These are phyloP conservation scores for Limanda limanda DNA, from an alignment of 2,113 vertebrate species.

Conservation along the genomic window DNA sequence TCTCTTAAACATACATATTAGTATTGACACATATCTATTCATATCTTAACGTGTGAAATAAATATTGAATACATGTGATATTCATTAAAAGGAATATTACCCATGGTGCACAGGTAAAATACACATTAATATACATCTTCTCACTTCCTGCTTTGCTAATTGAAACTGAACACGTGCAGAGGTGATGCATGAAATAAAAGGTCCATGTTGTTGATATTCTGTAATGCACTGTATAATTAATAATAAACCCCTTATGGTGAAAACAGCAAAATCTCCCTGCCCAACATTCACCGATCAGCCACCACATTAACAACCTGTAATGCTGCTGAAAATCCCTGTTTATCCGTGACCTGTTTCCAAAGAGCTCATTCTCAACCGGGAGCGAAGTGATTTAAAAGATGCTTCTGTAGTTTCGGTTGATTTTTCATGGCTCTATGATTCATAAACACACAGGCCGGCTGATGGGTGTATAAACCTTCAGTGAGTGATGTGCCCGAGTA, in stretches of 20 bases:
- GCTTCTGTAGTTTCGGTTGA: too few species aligned
- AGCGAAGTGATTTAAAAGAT: too few species aligned
- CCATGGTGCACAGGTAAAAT: too few species aligned
- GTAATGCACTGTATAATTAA: slow-evolving; percentile 11
- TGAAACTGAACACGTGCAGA: background rate
- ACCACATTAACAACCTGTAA: background rate
- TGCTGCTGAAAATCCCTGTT: background rate
- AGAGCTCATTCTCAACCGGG: too few species aligned
- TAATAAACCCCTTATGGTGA: slow-evolving; percentile 7
- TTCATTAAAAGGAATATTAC: background rate
- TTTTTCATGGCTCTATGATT: too few species aligned
- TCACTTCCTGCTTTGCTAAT: background rate
- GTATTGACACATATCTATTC: too few species aligned
- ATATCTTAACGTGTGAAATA: too few species aligned
- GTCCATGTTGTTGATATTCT: background rate
- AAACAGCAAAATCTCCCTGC: background rate
- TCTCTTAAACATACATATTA: too few species aligned
- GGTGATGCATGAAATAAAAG: slow-evolving; percentile 3
- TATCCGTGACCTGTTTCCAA: background rate
- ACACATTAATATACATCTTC: background rate
- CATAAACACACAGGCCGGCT: too few species aligned
- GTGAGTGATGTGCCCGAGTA: too few species aligned
- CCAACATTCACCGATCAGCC: background rate
- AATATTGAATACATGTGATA: too few species aligned
- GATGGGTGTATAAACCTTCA: too few species aligned